Evolutionary conservation across 1,140 invertebrate genomes (phyloP).

Genomic region (Dendrolimus kikuchii): DNA sequence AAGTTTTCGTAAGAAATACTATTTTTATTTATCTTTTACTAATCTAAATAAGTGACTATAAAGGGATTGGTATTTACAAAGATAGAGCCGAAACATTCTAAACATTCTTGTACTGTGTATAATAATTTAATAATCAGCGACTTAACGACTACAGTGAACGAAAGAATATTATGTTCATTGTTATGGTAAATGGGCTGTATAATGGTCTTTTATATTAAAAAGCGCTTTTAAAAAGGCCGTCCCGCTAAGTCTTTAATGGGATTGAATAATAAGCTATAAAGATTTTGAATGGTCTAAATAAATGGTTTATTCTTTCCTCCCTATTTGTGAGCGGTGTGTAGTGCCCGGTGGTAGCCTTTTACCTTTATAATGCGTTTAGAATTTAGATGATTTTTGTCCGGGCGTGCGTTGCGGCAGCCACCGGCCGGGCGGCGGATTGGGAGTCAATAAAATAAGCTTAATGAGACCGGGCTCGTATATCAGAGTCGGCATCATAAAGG

Average conservation of each 20-base stretch:
- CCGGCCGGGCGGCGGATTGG: conserved; percentile 40
- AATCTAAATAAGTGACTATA: too few species aligned
- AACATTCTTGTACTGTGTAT: conserved; percentile 28
- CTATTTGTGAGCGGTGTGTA: conserved; percentile 38
- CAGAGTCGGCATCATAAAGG: conserved; percentile 67
- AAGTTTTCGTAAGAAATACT: too few species aligned
- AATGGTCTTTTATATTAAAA: conserved; percentile 56
- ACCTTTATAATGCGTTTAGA: too few species aligned
- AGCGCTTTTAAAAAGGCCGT: conserved; percentile 52
- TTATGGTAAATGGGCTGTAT: conserved; percentile 61
- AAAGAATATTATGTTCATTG: conserved; percentile 55
- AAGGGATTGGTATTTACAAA: too few species aligned
- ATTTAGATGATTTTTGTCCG: conserved; percentile 25
- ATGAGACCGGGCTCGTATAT: conserved; percentile 58
- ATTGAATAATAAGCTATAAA: conserved; percentile 66
- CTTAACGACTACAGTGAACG: conserved; percentile 37
- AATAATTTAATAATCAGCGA: conserved; percentile 54
- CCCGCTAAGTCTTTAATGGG: conserved; percentile 57
- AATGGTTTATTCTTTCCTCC: conserved; percentile 54
- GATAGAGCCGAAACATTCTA: background rate
- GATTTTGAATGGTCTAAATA: conserved; percentile 54
- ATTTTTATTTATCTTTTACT: too few species aligned
- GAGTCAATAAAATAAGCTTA: conserved; percentile 66
- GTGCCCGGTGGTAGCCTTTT: background rate
- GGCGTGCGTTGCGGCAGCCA: conserved; percentile 17